These are phyloP conservation scores for Synanthedon myopaeformis DNA, from an alignment of 2,888 invertebrate genomes.

Conservation along the genomic window DNA sequence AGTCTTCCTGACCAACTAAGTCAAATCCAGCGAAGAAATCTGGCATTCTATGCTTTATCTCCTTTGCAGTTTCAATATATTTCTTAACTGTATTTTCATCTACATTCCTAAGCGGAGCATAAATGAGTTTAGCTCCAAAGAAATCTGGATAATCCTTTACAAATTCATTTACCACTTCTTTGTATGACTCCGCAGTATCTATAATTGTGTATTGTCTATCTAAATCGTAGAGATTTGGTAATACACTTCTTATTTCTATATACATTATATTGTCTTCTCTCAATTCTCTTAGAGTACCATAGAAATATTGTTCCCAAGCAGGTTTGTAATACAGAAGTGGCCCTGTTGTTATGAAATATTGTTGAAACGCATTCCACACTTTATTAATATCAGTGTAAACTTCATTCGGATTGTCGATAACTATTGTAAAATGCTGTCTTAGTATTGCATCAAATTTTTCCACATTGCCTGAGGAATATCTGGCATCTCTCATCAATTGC, in stretches of 20 bases:
- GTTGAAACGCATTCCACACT: slow-evolving; percentile 72
- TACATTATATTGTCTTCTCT: slow-evolving; percentile 78
- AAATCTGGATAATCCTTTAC: slow-evolving; percentile 72
- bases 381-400: slow-evolving; percentile 66
- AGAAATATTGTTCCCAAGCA: slow-evolving; percentile 75
- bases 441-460: slow-evolving; percentile 66
- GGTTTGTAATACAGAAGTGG: slow-evolving; percentile 73
- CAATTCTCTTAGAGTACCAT: slow-evolving; percentile 72
- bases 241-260: slow-evolving; percentile 74
- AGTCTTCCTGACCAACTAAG: slow-evolving; percentile 85
- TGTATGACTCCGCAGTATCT: slow-evolving; percentile 69
- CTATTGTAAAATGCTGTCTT: slow-evolving; percentile 64
- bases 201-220: slow-evolving; percentile 62
- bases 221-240: slow-evolving; percentile 75
- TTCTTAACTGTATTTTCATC: slow-evolving; percentile 39
- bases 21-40: slow-evolving; percentile 84
- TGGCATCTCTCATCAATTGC: slow-evolving; percentile 59
- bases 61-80: slow-evolving; percentile 53
- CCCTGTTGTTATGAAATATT: slow-evolving; percentile 63
- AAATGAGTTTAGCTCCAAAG: slow-evolving; percentile 77
- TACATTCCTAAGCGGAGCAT: slow-evolving; percentile 71
- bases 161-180: slow-evolving; percentile 69
- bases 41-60: slow-evolving; percentile 67
- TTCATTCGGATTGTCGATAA: slow-evolving; percentile 50
- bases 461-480: slow-evolving; percentile 52